Evolutionary conservation across 2,888 invertebrate genomes (phyloP).

Genomic region (Scelioninae gen. 1): DNA sequence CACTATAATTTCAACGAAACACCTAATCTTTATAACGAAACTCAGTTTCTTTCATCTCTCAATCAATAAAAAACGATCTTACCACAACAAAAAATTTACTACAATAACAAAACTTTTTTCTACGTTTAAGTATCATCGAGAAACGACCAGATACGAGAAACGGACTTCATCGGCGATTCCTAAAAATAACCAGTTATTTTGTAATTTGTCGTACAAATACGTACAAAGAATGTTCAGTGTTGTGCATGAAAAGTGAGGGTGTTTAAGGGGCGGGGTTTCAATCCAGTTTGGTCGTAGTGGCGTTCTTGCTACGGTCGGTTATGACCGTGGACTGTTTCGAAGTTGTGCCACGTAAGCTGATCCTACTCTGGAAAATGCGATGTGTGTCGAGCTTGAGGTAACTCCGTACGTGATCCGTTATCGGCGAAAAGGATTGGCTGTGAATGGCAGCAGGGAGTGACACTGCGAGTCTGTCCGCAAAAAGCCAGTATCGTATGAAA

Average conservation of each 20-base stretch:
- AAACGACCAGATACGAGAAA: too few relatives aligned
- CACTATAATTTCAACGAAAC: too few relatives aligned
- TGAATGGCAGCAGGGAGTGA: slow-evolving; percentile 70
- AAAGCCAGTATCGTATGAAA: slow-evolving; percentile 53
- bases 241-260: slow-evolving; percentile 27
- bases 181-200: slow-evolving; percentile 1
- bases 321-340: slow-evolving; percentile 75
- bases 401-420: slow-evolving; percentile 77
- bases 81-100: too few relatives aligned
- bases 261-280: slow-evolving; percentile 57
- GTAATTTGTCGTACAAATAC: slow-evolving; percentile 43
- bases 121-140: too few relatives aligned
- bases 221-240: slow-evolving; percentile 28
- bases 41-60: too few relatives aligned
- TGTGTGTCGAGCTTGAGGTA: slow-evolving; percentile 70
- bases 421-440: slow-evolving; percentile 75
- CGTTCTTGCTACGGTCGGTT: slow-evolving; percentile 68
- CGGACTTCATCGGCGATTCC: slow-evolving; percentile 1
- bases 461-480: slow-evolving; percentile 55
- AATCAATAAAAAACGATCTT: too few relatives aligned
- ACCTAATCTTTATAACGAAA: too few relatives aligned
- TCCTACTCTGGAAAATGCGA: slow-evolving; percentile 72
- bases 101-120: too few relatives aligned
- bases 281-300: slow-evolving; percentile 57
- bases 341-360: slow-evolving; percentile 78